phyloP scores from a whole-genome alignment of 2,888 invertebrate genomes.

The Physocephala rufipes region DNA sequence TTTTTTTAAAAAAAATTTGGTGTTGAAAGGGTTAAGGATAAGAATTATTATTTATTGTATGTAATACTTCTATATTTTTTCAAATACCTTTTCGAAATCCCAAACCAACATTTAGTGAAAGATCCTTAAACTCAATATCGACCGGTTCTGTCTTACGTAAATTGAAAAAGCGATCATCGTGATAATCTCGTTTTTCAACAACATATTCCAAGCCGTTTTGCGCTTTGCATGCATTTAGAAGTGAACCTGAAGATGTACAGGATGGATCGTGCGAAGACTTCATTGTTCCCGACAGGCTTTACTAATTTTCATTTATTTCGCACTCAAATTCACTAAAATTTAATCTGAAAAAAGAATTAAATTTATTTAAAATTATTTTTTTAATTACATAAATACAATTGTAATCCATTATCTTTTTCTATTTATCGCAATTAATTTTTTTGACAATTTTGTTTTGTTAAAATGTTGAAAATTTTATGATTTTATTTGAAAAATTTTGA shows the following conservation, averaged over 20 bases:
- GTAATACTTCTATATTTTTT: constrained; percentile 47
- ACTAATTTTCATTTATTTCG: neutral
- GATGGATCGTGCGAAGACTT: neutral
- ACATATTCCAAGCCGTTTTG: no score
- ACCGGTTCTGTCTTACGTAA: constrained; percentile 68
- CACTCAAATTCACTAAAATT: constrained; percentile 39
- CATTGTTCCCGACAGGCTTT: neutral
- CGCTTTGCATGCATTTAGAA: no score
- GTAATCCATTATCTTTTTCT: no score
- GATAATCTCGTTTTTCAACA: neutral
- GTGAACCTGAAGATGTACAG: neutral
- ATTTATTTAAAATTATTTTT: neutral
- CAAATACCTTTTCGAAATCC: constrained; percentile 80
- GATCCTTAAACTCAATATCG: constrained; percentile 78
- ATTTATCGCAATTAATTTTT: no score
- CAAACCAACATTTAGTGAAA: constrained; percentile 76
- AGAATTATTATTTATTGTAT: neutral
- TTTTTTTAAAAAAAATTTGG: neutral
- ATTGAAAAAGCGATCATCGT: constrained; percentile 57
- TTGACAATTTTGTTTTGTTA: no score
- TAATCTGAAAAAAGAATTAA: neutral
- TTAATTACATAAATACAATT: neutral
- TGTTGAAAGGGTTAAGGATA: neutral
- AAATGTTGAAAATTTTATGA: no score
- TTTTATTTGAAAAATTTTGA: no score